Conservation (phyloP, 2,888 invertebrate genomes). For the Agrilus mali region DNA sequence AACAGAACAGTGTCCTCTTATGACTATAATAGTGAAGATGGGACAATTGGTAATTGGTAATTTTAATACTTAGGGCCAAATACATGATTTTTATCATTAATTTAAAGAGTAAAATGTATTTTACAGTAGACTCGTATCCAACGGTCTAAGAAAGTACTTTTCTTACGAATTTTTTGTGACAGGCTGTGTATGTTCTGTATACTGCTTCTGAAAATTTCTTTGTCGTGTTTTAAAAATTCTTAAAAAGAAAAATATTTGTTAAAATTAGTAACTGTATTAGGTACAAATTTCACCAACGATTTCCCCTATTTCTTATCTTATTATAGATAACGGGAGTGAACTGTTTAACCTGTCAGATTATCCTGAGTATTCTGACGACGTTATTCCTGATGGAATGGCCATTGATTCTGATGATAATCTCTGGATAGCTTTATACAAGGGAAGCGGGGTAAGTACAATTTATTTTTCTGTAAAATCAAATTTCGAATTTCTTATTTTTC, state of each 20-base stretch:
- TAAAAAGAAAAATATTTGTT: no score
- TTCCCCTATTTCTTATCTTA: background rate
- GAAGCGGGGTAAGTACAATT: slow-evolving; percentile 42
- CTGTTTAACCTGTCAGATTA: slow-evolving; percentile 45
- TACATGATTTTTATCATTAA: background rate
- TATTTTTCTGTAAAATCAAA: background rate
- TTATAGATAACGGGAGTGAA: slow-evolving; percentile 29
- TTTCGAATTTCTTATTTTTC: no score
- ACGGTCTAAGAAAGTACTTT: no score
- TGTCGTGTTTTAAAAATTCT: no score
- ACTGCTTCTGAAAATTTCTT: no score
- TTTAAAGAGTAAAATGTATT: background rate
- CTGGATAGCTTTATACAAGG: slow-evolving; percentile 55
- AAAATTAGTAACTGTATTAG: no score
- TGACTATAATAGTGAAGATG: slow-evolving; percentile 46
- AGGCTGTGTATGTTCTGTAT: no score
- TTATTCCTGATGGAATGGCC: slow-evolving; percentile 63
- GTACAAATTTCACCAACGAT: no score
- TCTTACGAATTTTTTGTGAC: no score
- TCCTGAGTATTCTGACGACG: slow-evolving; percentile 33
- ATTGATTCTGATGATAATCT: slow-evolving; percentile 60
- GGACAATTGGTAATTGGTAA: slow-evolving; percentile 26
- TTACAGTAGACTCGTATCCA: no score
- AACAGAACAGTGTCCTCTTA: slow-evolving; percentile 50
- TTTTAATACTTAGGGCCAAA: no score